These are phyloP conservation scores for Galeopterus variegatus DNA, from an alignment of 2,113 vertebrate species.

Conservation along the genomic window DNA sequence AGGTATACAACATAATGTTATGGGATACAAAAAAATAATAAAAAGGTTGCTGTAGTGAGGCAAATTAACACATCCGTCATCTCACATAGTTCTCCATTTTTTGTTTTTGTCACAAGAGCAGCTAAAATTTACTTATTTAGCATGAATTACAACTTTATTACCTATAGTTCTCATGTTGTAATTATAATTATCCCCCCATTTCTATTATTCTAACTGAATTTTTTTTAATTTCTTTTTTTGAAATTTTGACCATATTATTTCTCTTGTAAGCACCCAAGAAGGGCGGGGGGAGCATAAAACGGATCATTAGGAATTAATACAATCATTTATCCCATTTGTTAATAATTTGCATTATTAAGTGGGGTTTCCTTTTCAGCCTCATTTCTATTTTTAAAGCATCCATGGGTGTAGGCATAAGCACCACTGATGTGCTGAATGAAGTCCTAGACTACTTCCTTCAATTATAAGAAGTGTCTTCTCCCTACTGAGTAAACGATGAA, in stretches of 20 bases:
- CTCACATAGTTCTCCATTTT: no score
- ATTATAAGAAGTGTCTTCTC: neutral
- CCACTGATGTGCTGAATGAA: neutral
- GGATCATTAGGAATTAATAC: neutral
- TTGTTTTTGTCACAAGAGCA: no score
- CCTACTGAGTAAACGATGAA: neutral
- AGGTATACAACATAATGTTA: no score
- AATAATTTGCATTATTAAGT: neutral
- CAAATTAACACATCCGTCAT: no score
- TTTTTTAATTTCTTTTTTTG: neutral
- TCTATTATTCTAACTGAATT: neutral
- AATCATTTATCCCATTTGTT: neutral
- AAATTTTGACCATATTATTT: neutral
- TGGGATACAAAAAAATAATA: no score
- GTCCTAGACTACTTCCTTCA: neutral
- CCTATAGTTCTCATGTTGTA: no score
- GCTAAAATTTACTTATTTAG: no score
- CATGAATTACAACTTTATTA: no score
- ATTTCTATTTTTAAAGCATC: neutral
- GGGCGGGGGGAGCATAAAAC: neutral
- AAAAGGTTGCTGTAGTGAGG: no score
- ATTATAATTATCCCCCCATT: neutral
- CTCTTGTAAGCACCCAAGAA: neutral
- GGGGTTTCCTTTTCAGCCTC: neutral
- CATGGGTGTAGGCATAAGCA: neutral